Base-by-base conservation (phyloP, 2,113 vertebrate species). In the Dromas ardeola region DNA sequence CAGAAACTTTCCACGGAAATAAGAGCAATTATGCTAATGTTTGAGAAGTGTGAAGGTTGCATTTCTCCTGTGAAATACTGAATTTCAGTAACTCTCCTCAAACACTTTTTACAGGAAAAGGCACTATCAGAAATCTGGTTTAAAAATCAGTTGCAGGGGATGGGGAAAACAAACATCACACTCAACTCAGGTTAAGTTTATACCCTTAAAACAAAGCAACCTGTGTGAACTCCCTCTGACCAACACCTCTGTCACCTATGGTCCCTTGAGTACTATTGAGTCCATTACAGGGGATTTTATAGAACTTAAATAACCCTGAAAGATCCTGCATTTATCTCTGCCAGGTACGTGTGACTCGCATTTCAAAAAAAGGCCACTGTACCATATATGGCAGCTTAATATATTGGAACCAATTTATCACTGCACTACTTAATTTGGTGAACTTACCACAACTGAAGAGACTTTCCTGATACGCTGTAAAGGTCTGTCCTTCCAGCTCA, bases 1-100 rank as follows among this genome's bases (percentile, higher is more conserved):
- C 22, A 59, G 38, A 71, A 95, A 50, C 0, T 0, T n/a, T 52
- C 67, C 36, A 26, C 1, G 14, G 65, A 67, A 45, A 26, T 22
- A 42, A n/a, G 5, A 56, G 10, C 9, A 22, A 67, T 13, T 78
- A 16, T 6, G 19, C 16, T 17, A 70, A 49, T 36, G n/a, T 38
- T 62, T 22, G n/a, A 38, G 6, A 49, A 66, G 20, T 2, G 3
- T 34, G 40, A 91, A 87, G 43, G 21, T 5, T 87, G 47, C 14
- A 12, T 65, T 56, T 56, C 7, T 84, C 63, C 49, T 38, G 18
- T 47, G 59, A 71, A 74, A 71, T 55, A 42, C 9, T 32, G n/a
- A 10, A 49, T 62, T 70, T 42, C 32, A 78, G 11, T 22, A 88
- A 73, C 52, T 62, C 16, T 59, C 9, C 16, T n/a, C 59, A 27